These are phyloP conservation scores for Drosophila aldrichi DNA, from an alignment of 2,888 invertebrate species.

Conservation along the genomic window DNA sequence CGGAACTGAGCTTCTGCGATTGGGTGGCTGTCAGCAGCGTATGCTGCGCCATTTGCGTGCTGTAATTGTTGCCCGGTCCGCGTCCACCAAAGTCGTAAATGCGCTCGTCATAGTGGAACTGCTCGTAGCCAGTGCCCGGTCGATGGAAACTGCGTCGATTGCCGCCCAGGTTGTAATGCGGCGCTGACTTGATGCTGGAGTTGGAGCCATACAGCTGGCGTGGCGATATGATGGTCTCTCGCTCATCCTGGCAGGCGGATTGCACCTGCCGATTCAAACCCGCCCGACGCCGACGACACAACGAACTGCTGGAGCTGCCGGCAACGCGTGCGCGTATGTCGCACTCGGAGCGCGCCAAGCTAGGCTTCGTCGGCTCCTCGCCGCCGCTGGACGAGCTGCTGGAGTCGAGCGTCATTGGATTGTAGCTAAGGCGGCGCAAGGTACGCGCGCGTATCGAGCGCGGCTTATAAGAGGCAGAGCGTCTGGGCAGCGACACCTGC, in stretches of 20 bases:
- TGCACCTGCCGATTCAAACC: slow-evolving; percentile 83
- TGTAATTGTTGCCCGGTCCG: slow-evolving; percentile 82
- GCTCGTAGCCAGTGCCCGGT: slow-evolving; percentile 68
- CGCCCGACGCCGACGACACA: slow-evolving; percentile 79
- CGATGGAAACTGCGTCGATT: slow-evolving; percentile 68
- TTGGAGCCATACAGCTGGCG: slow-evolving; percentile 85
- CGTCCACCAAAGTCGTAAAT: slow-evolving; percentile 84
- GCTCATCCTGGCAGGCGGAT: slow-evolving; percentile 79
- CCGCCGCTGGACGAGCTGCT: slow-evolving; percentile 87
- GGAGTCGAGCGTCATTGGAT: slow-evolving; percentile 87
- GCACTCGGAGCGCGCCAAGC: slow-evolving; percentile 87
- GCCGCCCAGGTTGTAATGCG: slow-evolving; percentile 84
- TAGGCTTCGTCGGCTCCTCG: slow-evolving; percentile 85
- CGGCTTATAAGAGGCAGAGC: slow-evolving; percentile 81
- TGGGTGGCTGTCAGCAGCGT: slow-evolving; percentile 34
- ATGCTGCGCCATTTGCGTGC: slow-evolving; percentile 39
- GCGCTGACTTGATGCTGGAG: slow-evolving; percentile 86
- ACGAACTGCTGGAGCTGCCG: slow-evolving; percentile 60
- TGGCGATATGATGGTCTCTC: slow-evolving; percentile 69
- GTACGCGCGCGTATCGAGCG: slow-evolving; percentile 87
- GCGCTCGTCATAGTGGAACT: slow-evolving; percentile 81
- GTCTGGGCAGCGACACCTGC: slow-evolving; percentile 56
- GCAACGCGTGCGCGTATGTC: slow-evolving; percentile 85
- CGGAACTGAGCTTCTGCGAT: slow-evolving; percentile 71
- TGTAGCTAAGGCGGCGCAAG: slow-evolving; percentile 86